Evolutionary conservation across 23 tunicate species (phyloP).

Genomic region (Trididemnum nubilum): DNA sequence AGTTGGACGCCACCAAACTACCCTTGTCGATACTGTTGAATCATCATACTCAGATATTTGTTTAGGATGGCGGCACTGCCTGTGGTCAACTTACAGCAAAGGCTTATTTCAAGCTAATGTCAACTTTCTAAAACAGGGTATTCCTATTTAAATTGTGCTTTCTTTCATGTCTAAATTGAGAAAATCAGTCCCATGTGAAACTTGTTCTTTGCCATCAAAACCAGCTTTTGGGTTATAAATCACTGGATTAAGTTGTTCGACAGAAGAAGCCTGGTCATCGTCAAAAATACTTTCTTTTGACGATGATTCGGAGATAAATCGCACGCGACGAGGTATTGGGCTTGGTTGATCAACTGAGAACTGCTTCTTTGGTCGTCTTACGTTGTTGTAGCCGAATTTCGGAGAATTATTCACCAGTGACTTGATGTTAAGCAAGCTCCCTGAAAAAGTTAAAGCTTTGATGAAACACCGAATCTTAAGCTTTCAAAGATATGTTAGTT

Average conservation of each 20-base stretch:
- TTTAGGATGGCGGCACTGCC: too few relatives aligned
- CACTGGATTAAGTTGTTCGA: too few relatives aligned
- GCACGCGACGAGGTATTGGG: neutral
- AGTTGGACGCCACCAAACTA: too few relatives aligned
- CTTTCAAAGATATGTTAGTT: too few relatives aligned
- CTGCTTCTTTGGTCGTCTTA: neutral
- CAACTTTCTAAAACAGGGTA: too few relatives aligned
- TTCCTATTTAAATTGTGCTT: neutral
- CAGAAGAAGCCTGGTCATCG: too few relatives aligned
- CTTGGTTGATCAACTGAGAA: neutral
- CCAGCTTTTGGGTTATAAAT: too few relatives aligned
- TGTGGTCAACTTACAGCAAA: too few relatives aligned
- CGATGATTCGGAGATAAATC: neutral
- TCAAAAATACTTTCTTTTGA: neutral
- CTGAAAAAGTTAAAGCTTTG: neutral
- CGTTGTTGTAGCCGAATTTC: neutral
- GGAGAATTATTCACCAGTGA: constrained; percentile 16
- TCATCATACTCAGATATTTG: too few relatives aligned
- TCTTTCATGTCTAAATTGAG: constrained; percentile 1
- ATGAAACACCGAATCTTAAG: too few relatives aligned
- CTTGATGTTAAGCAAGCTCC: constrained; percentile 17
- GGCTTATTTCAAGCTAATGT: too few relatives aligned
- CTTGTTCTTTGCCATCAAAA: neutral
- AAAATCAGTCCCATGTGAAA: neutral
- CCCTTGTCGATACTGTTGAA: too few relatives aligned